Evolutionary conservation across 2,113 vertebrate genomes (phyloP), one percentile per base, ranked within the genome.

Genomic region (Cervus canadensis): DNA sequence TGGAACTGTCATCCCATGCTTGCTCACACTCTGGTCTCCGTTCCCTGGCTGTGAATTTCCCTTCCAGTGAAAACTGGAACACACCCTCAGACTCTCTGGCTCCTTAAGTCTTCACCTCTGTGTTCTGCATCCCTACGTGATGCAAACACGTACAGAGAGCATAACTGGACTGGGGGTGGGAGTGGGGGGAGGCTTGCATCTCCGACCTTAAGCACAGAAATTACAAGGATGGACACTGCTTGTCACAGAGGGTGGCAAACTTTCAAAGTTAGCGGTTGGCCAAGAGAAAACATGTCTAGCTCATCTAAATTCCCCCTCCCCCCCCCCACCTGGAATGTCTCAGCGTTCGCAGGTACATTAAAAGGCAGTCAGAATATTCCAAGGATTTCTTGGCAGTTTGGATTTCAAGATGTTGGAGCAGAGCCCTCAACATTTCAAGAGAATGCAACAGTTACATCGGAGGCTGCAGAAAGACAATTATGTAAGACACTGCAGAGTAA

Each of bases 401-500:
- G 84, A 48, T 92, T 85, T 79, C 62, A 64, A 79, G 60, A 89
- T 93, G 57, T 30, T 84, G 48, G 64, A 19, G 91, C 3, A 40
- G 40, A 89, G 71, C 82, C 91, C 89, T 59, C 33, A 74, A 57
- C 52, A 30, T 43, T 89, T 60, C 86, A 62, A 11, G 8, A 45
- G 48, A 98, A 98, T 78, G 85, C 96, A 94, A 60, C 85, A 94
- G 87, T 97, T 84, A 16, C 90, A 14, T 57, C 2, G 21, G 50
- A 86, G 96, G 62, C 98, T 97, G 98, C 98, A 98, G 98, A 96
- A 92, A 60, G 19, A 40, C 25, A 43, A 98, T 98, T 98, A 99
- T 98, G 98, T 98, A 99, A 99, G 97, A 97, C 98, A 95, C 98
- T 94, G 99, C 99, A 98, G 98, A 92, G 97, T 86, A 94, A 79